Percentiles rank a stretch among this genome's conserved stretches.
These are phyloP conservation scores for Drosophila novamexicana DNA, from an alignment of 1,140 invertebrate species.

Conservation along the genomic window DNA sequence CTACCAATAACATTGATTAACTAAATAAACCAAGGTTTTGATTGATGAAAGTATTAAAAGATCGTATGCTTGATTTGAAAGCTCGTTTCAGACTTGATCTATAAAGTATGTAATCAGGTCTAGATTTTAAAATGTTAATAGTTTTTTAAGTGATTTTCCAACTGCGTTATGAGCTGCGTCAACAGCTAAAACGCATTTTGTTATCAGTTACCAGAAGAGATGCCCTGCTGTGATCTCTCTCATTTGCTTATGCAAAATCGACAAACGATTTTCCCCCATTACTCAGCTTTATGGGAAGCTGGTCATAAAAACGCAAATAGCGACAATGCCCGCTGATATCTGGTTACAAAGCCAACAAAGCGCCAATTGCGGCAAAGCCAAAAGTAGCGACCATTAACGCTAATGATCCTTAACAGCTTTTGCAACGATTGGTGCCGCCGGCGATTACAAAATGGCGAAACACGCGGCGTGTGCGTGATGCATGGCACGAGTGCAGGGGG, in stretches of 20 bases:
- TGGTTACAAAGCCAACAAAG: conserved; percentile 7
- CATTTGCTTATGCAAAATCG: conserved; percentile 35
- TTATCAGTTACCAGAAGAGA: conserved; percentile 12
- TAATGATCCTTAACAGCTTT: conserved; percentile 70
- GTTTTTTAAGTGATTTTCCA: conserved; percentile 24
- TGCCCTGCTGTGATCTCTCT: conserved; percentile 22
- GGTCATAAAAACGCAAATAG: conserved; percentile 47
- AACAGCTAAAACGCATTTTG: conserved; percentile 20
- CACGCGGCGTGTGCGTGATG: conserved; percentile 47
- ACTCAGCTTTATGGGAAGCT: conserved; percentile 61
- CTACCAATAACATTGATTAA: no score
- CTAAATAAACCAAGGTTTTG: no score
- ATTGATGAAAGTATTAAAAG: no score
- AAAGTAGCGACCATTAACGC: conserved; percentile 58
- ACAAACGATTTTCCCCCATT: conserved; percentile 68
- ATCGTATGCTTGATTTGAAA: no score
- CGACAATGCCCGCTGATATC: conserved; percentile 31
- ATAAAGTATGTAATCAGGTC: not conserved
- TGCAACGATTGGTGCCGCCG: conserved; percentile 10
- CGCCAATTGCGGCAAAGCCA: conserved; percentile 28
- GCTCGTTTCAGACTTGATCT: no score
- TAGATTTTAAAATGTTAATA: not conserved
- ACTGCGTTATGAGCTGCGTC: conserved; percentile 32
- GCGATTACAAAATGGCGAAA: conserved; percentile 28
- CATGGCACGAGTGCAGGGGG: not conserved